A percentile compares a stretch with the other conserved stretches of the same genome.
phyloP scores from a whole-genome alignment of 2,888 invertebrate genomes.

The Idaea aversata region DNA sequence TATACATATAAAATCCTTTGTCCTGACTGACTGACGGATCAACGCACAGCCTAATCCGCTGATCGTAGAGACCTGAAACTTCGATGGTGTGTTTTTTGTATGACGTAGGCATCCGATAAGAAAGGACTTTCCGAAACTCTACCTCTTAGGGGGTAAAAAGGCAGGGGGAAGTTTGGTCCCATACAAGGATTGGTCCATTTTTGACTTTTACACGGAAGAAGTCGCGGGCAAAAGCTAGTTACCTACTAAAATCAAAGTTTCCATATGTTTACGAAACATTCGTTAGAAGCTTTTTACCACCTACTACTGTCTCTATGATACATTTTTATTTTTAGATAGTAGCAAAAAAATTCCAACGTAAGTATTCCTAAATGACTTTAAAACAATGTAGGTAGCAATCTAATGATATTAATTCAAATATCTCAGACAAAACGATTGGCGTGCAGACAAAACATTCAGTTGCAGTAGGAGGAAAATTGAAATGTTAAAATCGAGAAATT shows the following conservation, averaged over 20 bases:
- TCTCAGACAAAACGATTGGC: conserved; percentile 30
- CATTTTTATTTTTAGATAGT: conserved; percentile 5
- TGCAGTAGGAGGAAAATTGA: neutral
- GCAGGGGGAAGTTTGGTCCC: no score
- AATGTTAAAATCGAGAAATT: neutral
- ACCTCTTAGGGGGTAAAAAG: no score
- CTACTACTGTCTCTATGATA: neutral
- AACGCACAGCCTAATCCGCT: no score
- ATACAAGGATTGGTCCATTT: no score
- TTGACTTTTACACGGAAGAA: no score
- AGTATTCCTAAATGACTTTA: neutral
- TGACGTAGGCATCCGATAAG: no score
- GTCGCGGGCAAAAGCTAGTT: neutral
- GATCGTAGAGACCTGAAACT: no score
- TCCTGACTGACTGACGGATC: no score
- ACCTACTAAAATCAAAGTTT: neutral
- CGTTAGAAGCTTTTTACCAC: conserved; percentile 1
- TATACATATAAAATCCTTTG: no score
- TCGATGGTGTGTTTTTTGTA: no score
- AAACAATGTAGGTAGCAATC: neutral
- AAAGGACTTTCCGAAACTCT: no score
- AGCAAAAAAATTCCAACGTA: conserved; percentile 1
- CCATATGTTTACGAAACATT: neutral
- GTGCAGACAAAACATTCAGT: conserved; percentile 36
- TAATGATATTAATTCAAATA: conserved; percentile 12